Base-by-base conservation (phyloP, 2,113 vertebrate species). In the Amphiprion ocellaris region DNA sequence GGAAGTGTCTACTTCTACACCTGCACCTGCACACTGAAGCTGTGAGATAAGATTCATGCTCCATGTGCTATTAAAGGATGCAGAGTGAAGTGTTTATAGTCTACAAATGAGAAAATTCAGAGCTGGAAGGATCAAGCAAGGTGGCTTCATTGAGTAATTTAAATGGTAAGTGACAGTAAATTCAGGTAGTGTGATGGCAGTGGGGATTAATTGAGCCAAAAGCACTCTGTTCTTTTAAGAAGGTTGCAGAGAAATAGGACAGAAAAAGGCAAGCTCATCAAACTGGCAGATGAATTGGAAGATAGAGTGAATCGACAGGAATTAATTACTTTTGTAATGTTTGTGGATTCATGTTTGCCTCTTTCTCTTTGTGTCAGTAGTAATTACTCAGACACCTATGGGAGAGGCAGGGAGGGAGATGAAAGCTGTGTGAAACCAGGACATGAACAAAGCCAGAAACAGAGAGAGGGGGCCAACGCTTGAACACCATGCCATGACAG, bases 401-500 rank as follows among this genome's bases (percentile, higher is more conserved):
- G 87, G 81, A 85, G 69, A 79, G 76, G 66, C 73, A 67, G 77
- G 81, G 77, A 77, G 84, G 37, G 47, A 84, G 91, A 91, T 92
- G 90, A 92, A 92, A 93, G 90, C 54, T 4, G 63, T 28, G 77
- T 72, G 81, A 89, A 92, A 91, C 78, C 90, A 89, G 92, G 90
- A 91, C 87, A 81, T 24, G 85, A 92, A 90, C 90, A 91, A 87
- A 93, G 89, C 82, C 86, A 82, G 74, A 58, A 82, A 82, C 76
- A 74, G 82, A 91, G 50, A 84, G 84, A 84, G 59, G 72, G 58
- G 83, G 88, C 85, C 89, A 86, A 49, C 19, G 73, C 83, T 91
- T 92, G 84, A 91, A 92, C 86, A 61, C 80, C 49, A 47, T 70
- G 86, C 90, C 89, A 90, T 87, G 88, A 92, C 89, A 92, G 92